Evolutionary conservation across 2,888 invertebrate species (phyloP), one percentile per base, ranked within the genome.

Genomic region (Iselma pallidipennis): DNA sequence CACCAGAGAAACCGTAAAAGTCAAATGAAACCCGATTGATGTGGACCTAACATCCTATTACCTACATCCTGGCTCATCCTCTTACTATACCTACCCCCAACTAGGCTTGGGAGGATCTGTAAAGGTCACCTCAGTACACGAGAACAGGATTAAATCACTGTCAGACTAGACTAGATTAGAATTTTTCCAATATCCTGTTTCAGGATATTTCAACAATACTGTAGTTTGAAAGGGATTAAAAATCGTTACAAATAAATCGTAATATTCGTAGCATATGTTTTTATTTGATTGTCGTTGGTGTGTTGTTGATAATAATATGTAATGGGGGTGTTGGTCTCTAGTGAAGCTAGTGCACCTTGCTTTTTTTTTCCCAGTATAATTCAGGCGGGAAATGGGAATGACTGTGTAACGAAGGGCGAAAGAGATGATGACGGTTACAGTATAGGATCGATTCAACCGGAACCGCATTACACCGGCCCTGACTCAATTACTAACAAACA

Each of bases 1-100:
- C 55, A 48, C 52, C 59, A 55, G 63, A 64, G 79, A 78, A 78
- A 74, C 78, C 78, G 61, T 77, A 71, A 65, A 78, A 78, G 74
- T 74, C 60, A 55, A 19, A 74, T 67, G 78, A 78, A 78, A 76
- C 79, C 77, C 69, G 73, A 69, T 70, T 62, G 74, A 72, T 70
- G 73, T 73, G 75, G 74, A 76, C 75, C 78, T 78, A 75, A 79
- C 78, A 79, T 79, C 79, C 79, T 79, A 79, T 78, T 79, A 78
- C 73, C 75, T 74, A 77, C 78, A 78, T 79, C 79, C 78, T 76
- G 72, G 74, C 73, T 78, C 77, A 78, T 79, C 78, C 79, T 78
- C 77, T 78, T 79, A 76, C 67, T 66, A 31, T n/a, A n/a, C n/a
- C n/a, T n/a, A n/a, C n/a, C n/a, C n/a, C n/a, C n/a, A 9, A 9